Conservation (phyloP, 2,888 invertebrate species). For the Acanthosepion pharaonis region DNA sequence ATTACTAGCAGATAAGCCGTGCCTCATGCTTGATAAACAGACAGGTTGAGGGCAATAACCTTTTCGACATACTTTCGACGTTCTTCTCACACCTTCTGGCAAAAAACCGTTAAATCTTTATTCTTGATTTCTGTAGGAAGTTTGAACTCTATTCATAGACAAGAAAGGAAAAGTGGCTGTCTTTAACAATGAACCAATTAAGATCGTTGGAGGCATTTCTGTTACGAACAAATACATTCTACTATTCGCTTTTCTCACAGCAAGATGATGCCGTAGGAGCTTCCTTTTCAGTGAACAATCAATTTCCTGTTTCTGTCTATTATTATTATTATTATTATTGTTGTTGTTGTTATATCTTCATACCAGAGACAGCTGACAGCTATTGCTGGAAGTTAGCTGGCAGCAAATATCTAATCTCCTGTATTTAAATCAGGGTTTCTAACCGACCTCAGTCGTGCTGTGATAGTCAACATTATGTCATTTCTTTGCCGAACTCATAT, state of each 20-base stretch:
- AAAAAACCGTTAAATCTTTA: not conserved
- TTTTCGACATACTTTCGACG: not conserved
- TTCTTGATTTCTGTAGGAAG: not conserved
- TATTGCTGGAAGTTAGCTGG: no score
- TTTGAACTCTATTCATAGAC: conserved; percentile 7
- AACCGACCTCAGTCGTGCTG: no score
- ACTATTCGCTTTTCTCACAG: not conserved
- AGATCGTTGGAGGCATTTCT: not conserved
- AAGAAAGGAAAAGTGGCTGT: not conserved
- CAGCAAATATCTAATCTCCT: no score
- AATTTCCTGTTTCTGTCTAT: not conserved
- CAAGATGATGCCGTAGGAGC: conserved; percentile 16
- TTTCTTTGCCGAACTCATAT: no score
- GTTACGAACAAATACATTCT: not conserved
- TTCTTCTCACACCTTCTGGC: not conserved
- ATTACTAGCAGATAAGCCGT: not conserved
- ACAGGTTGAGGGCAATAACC: not conserved
- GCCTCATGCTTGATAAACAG: not conserved
- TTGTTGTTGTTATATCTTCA: not conserved
- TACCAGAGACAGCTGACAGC: no score
- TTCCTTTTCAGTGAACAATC: not conserved
- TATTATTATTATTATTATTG: not conserved
- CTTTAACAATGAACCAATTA: not conserved
- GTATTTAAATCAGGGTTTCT: no score
- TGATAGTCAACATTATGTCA: no score